Percentiles rank a stretch among this genome's conserved stretches.
These are phyloP conservation scores for Synanthedon formicaeformis DNA, from an alignment of 2,888 invertebrate genomes.

Conservation along the genomic window DNA sequence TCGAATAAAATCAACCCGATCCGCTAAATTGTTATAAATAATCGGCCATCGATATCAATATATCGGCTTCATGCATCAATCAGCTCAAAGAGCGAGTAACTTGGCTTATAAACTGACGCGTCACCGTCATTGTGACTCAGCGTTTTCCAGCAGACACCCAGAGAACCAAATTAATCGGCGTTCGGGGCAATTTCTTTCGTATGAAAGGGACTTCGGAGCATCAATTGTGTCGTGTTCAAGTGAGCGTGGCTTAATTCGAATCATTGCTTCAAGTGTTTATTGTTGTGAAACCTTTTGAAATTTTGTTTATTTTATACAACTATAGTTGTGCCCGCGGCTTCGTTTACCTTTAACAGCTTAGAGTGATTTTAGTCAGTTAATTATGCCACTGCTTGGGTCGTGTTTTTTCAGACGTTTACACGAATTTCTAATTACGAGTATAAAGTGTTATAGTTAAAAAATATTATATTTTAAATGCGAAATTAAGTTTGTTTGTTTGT, in stretches of 20 bases:
- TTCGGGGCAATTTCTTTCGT: constrained; percentile 18
- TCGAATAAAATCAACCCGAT: neutral
- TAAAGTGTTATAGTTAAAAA: too few species aligned
- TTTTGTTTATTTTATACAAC: neutral
- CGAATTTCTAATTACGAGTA: too few species aligned
- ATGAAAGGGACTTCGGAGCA: constrained; percentile 23
- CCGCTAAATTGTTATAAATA: constrained; percentile 5
- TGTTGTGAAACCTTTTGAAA: constrained; percentile 10
- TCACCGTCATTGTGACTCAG: constrained; percentile 39
- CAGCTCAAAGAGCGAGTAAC: constrained; percentile 35
- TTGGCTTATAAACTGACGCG: constrained; percentile 32
- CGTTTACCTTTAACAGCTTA: too few species aligned
- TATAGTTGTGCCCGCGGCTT: too few species aligned
- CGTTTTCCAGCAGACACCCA: constrained; percentile 16
- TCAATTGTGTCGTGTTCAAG: constrained; percentile 39
- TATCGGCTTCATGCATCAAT: constrained; percentile 41
- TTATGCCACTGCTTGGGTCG: too few species aligned
- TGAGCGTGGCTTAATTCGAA: constrained; percentile 37
- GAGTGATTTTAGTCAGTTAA: too few species aligned
- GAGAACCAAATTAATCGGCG: constrained; percentile 50
- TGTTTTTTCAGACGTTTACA: too few species aligned
- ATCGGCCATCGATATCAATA: constrained; percentile 35
- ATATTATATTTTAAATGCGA: too few species aligned
- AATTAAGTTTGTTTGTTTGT: too few species aligned
- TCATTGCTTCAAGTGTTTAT: constrained; percentile 32